Percentiles rank a stretch among this genome's conserved stretches.
Conservation (phyloP, 2,113 vertebrate species). For the Apus apus region DNA sequence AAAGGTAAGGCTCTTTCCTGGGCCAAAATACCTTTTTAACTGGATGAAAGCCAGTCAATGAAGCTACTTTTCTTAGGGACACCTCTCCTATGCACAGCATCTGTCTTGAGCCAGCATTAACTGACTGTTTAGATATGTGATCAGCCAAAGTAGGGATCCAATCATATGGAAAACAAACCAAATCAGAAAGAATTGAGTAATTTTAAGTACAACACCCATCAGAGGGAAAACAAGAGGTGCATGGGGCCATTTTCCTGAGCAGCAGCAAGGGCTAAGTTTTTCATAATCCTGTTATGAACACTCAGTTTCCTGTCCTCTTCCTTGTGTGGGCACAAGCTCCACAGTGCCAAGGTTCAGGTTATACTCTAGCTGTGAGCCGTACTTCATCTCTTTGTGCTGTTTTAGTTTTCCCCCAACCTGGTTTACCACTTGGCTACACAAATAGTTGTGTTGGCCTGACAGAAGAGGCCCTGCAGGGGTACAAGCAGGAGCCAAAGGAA, state of each 20-base stretch:
- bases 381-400: background rate
- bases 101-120: background rate
- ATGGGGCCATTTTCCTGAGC: background rate
- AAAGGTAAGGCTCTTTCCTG: background rate
- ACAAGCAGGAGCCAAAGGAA: background rate
- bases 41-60: background rate
- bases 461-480: background rate
- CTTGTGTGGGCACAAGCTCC: background rate
- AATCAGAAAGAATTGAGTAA: background rate
- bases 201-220: background rate
- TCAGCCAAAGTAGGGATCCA: background rate
- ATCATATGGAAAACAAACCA: background rate
- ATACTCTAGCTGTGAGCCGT: rapidly evolving
- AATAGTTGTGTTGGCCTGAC: background rate
- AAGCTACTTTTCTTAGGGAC: background rate
- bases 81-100: rapidly evolving
- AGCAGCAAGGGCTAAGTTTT: background rate
- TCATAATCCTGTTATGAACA: background rate
- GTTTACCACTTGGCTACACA: background rate
- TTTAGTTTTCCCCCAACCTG: background rate
- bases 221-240: background rate
- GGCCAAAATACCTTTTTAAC: background rate
- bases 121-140: background rate
- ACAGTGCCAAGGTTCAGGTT: background rate
- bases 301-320: background rate